phyloP scores from a whole-genome alignment of 2,113 vertebrate genomes.

The Notarius quadriscutis region DNA sequence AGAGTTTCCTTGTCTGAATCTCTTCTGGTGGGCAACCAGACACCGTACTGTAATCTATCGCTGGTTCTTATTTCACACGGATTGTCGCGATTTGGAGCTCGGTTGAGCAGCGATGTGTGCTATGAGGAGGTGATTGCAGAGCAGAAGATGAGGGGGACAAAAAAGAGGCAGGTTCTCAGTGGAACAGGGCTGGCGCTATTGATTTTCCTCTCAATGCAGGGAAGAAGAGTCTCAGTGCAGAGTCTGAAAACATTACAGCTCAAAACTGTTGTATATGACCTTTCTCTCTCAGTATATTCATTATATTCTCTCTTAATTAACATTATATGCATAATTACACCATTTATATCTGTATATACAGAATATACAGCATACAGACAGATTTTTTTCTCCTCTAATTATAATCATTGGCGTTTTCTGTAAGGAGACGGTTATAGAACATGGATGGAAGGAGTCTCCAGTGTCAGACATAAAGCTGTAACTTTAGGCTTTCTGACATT shows the following conservation, averaged over 20 bases:
- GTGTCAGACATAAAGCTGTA: neutral
- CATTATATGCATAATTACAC: neutral
- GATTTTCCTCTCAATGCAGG: conserved; percentile 23
- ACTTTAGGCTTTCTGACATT: neutral
- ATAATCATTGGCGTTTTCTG: neutral
- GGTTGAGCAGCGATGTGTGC: conserved; percentile 12
- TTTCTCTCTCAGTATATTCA: neutral
- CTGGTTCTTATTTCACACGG: conserved; percentile 37
- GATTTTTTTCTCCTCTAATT: neutral
- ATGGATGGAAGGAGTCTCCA: neutral
- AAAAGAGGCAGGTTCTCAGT: conserved; percentile 50
- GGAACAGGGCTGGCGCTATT: conserved; percentile 23
- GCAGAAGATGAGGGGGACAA: conserved; percentile 5
- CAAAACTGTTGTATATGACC: neutral
- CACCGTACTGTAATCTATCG: conserved; percentile 32
- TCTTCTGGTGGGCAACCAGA: conserved; percentile 36
- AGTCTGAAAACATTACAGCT: conserved; percentile 8
- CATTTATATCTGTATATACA: neutral
- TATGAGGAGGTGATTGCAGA: conserved; percentile 40
- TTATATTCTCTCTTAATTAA: neutral
- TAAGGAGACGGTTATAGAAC: neutral
- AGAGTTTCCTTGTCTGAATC: neutral
- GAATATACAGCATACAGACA: neutral
- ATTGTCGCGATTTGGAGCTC: conserved; percentile 37
- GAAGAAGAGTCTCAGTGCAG: conserved; percentile 17